phyloP scores from a whole-genome alignment of 2,888 invertebrate genomes.

The Saturnia japonica region DNA sequence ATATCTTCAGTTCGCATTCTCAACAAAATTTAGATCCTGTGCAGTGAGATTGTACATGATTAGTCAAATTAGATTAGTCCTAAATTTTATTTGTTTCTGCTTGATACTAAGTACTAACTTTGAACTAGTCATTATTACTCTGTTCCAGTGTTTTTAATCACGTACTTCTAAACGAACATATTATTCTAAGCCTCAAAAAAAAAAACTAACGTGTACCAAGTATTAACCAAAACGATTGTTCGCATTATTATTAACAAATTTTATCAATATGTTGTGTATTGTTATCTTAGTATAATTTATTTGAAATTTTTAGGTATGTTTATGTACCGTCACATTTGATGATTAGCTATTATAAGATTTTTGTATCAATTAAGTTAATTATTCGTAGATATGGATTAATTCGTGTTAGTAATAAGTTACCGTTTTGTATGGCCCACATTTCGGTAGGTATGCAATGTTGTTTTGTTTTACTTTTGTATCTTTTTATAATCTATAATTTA shows the following conservation, averaged over 20 bases:
- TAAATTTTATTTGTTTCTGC: neutral
- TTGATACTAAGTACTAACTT: slow-evolving; percentile 21
- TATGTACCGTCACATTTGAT: slow-evolving; percentile 56
- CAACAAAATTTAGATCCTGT: neutral
- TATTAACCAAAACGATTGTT: slow-evolving; percentile 79
- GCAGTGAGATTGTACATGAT: neutral
- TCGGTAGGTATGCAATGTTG: slow-evolving; percentile 5
- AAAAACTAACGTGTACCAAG: slow-evolving; percentile 54
- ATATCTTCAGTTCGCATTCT: neutral
- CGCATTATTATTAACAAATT: slow-evolving; percentile 73
- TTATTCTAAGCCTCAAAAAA: slow-evolving; percentile 26
- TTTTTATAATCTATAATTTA: slow-evolving; percentile 8
- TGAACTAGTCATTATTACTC: slow-evolving; percentile 50
- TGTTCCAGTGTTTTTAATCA: slow-evolving; percentile 20
- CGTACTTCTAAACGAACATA: neutral
- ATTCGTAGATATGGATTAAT: slow-evolving; percentile 40
- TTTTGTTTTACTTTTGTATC: slow-evolving; percentile 6
- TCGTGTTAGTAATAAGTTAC: slow-evolving; percentile 42
- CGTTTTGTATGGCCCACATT: neutral
- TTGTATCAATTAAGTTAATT: slow-evolving; percentile 49
- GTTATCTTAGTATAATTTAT: slow-evolving; percentile 66
- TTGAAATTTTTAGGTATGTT: slow-evolving; percentile 58
- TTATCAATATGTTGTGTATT: slow-evolving; percentile 75
- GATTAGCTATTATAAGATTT: slow-evolving; percentile 47
- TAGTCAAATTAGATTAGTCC: neutral